Percentiles rank a stretch among this genome's conserved stretches.
Conservation (phyloP, 2,888 invertebrate species). For the Myopa testacea region DNA sequence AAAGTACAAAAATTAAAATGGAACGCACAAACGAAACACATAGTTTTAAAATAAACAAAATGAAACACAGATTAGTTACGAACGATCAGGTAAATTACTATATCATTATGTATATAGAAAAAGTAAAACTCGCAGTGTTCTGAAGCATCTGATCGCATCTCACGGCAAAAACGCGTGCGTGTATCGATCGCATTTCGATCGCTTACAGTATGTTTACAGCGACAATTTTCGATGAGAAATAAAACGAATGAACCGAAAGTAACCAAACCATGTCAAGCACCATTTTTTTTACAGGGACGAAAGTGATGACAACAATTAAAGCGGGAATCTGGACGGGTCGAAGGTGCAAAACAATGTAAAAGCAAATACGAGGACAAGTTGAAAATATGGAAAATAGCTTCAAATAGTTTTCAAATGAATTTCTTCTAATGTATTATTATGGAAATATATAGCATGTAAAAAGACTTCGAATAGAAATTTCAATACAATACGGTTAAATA, state of each 20-base stretch:
- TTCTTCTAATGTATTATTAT: too few species aligned
- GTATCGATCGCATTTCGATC: too few species aligned
- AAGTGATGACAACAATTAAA: slow-evolving; percentile 46
- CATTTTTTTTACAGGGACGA: neutral
- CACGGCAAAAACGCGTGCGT: neutral
- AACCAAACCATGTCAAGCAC: slow-evolving; percentile 18
- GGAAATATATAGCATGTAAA: too few species aligned
- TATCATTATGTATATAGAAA: neutral
- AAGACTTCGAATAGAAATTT: too few species aligned
- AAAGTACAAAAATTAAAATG: slow-evolving; percentile 25
- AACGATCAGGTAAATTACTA: slow-evolving; percentile 43
- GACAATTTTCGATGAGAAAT: too few species aligned
- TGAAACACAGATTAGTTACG: slow-evolving; percentile 57
- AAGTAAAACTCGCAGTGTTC: neutral
- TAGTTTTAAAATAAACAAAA: slow-evolving; percentile 34
- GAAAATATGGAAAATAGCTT: slow-evolving; percentile 45
- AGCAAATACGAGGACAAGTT: too few species aligned
- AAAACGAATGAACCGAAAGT: too few species aligned
- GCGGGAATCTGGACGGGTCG: slow-evolving; percentile 65
- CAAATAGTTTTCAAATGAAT: too few species aligned
- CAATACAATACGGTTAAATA: too few species aligned
- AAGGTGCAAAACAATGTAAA: slow-evolving; percentile 48
- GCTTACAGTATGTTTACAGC: too few species aligned
- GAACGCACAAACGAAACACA: slow-evolving; percentile 19
- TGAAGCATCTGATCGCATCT: neutral